A percentile compares a stretch with the other conserved stretches of the same genome.
These are phyloP conservation scores for Subacronicta megacephala DNA, from an alignment of 2,888 invertebrate genomes.

Conservation along the genomic window DNA sequence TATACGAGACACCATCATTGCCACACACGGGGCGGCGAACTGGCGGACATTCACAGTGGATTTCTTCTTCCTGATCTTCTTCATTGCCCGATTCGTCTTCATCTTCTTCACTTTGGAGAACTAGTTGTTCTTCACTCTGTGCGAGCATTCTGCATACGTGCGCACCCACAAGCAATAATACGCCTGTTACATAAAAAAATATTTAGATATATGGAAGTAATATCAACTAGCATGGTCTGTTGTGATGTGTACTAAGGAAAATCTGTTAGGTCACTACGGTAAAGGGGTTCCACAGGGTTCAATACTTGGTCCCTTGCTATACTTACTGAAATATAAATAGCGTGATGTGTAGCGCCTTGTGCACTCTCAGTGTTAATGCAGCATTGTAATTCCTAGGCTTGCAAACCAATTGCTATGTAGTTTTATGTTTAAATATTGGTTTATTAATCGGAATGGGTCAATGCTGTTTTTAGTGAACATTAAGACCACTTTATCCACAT, in stretches of 20 bases:
- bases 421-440: too few relatives aligned
- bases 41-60: conserved; percentile 5
- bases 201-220: not conserved
- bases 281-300: conserved; percentile 1
- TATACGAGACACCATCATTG: conserved; percentile 59
- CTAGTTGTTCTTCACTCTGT: conserved; percentile 4
- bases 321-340: not conserved
- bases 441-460: too few relatives aligned
- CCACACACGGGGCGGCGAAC: conserved; percentile 11
- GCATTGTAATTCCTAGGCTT: too few relatives aligned
- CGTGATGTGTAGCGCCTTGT: too few relatives aligned
- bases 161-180: conserved; percentile 19
- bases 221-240: not conserved
- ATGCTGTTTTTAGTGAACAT: too few relatives aligned
- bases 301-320: conserved; percentile 1
- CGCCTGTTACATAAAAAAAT: conserved; percentile 10
- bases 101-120: not conserved
- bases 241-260: too few relatives aligned
- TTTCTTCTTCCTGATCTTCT: not conserved
- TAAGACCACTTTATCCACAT: too few relatives aligned
- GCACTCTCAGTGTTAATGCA: too few relatives aligned
- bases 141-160: conserved; percentile 12
- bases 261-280: too few relatives aligned
- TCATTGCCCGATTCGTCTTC: not conserved
- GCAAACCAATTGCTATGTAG: too few relatives aligned